Base-by-base conservation (phyloP, 2,113 vertebrate genomes). In the Carlito syrichta region DNA sequence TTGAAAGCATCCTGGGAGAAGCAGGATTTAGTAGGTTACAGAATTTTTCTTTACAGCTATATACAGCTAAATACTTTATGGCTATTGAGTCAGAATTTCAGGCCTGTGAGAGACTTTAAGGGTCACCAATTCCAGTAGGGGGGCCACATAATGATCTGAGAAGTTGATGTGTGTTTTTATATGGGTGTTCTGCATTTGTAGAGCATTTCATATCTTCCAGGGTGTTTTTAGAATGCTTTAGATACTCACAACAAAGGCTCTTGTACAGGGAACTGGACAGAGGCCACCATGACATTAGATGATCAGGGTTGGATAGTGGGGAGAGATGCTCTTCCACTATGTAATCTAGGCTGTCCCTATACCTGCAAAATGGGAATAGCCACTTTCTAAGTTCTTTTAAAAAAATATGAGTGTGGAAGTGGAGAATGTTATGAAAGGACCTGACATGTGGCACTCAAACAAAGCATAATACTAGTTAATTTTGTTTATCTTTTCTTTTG, bases 141-240 rank as follows among this genome's bases (percentile, higher is more conserved):
- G 10, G 32, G 45, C 27, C 56, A 60, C 13, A 9, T 58, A 50
- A 62, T 78, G 32, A 74, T 88, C 58, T 32, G 43, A 89, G 95
- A 95, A n/a, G 38, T 50, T 66, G 84, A 54, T 35, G 58, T 88
- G 91, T 81, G 86, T 48, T 74, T 48, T 85, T 45, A 60, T 38
- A 58, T 3, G 17, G 43, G 40, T 91, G 20, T 45, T 48, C 89
- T 84, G 50, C 56, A 43, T 84, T 52, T 91, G 68, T 50, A 86
- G 52, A 81, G n/a, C 6, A 6, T 73, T 88, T 94, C 35, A 11
- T 71, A 71, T 66, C 63, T 94, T 63, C 43, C 40, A 40, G 30
- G 10, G 6, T 30, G 23, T 77, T 93, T 91, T 91, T 58, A 83
- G 76, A 83, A 86, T 50, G 9, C 45, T 83, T 87, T 0, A 8